Evolutionary conservation across 1,140 invertebrate species (phyloP).

Genomic region (Leptinotarsa defecta): DNA sequence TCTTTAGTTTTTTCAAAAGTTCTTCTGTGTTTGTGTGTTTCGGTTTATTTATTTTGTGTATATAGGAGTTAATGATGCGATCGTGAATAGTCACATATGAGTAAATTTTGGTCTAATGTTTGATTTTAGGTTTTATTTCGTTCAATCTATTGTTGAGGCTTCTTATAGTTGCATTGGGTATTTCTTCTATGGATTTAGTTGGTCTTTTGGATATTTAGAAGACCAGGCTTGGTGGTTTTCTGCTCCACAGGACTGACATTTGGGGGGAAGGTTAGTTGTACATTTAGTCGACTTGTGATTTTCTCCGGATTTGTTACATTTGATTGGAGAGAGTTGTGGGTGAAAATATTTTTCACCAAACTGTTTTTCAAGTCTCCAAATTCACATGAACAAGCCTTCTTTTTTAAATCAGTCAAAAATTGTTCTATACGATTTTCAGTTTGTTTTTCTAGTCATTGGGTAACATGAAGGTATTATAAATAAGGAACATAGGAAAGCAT

Average conservation of each 20-base stretch:
- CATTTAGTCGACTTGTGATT: constrained; percentile 15
- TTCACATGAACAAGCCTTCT: too few relatives aligned
- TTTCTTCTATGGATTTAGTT: constrained; percentile 17
- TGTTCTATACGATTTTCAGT: too few relatives aligned
- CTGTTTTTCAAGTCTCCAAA: too few relatives aligned
- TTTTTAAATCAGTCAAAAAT: too few relatives aligned
- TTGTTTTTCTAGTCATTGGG: too few relatives aligned
- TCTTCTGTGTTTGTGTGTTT: constrained; percentile 18
- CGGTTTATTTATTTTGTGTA: constrained; percentile 7
- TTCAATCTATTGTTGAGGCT: constrained; percentile 23
- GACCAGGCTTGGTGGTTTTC: constrained; percentile 23
- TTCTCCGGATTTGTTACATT: neutral
- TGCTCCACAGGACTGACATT: constrained; percentile 26
- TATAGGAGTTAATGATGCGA: constrained; percentile 27
- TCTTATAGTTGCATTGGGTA: constrained; percentile 22
- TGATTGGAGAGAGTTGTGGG: neutral
- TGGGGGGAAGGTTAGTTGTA: constrained; percentile 10
- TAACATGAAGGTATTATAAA: too few relatives aligned
- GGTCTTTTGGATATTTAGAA: constrained; percentile 20
- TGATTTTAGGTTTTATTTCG: constrained; percentile 1
- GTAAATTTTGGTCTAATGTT: neutral
- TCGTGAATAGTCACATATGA: constrained; percentile 22
- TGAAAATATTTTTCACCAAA: too few relatives aligned
- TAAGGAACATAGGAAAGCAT: too few relatives aligned
- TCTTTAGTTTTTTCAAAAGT: constrained; percentile 14